Evolutionary conservation across 2,797 vertebrate genomes (phyloP), one percentile per base, ranked within the genome.

Genomic region (Lagocephalus sceleratus): DNA sequence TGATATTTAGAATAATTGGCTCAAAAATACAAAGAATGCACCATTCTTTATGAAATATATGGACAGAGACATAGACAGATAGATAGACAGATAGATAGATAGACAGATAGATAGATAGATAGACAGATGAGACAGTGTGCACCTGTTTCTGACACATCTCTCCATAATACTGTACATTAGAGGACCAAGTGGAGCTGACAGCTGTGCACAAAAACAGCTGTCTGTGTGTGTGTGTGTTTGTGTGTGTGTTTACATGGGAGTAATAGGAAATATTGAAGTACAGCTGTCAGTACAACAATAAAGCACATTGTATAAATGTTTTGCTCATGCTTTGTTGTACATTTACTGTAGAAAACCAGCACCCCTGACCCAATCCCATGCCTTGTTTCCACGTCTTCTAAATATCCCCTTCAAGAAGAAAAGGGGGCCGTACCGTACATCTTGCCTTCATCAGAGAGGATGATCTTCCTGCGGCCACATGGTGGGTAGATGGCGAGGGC

Each of bases 391-490:
- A 6, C 26, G 20, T 40, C 16, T 38, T 46, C 11, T 21, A 20
- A 50, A 22, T 11, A 23, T 7, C 15, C 20, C 39, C 23, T 39
- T 22, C 3, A 35, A 42, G 10, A 54, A 47, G n/a, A 35, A 35
- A 66, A 22, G 56, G 25, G 70, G 79, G 69, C 89, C 95, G 88
- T 97, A 98, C 95, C 95, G 14, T 98, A 98, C 95, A 98, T 98
- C 92, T 98, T 98, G 90, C 95, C 95, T 84, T 98, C 95, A 0
- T 98, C 95, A 1, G 95, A 97, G 85, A 98, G 89, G 89, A 98
- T 98, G 73, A 98, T 98, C 82, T 98, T 98, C 73, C 95, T 90
- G 15, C 95, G 92, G 65, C 95, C 95, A 1, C 95, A 97, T 55
- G 95, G 95, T 0, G 95, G 95, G 82, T 98, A 98, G 87, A 98